These are phyloP conservation scores for Euzetes globulus DNA, from an alignment of 2,888 invertebrate genomes.

Conservation along the genomic window DNA sequence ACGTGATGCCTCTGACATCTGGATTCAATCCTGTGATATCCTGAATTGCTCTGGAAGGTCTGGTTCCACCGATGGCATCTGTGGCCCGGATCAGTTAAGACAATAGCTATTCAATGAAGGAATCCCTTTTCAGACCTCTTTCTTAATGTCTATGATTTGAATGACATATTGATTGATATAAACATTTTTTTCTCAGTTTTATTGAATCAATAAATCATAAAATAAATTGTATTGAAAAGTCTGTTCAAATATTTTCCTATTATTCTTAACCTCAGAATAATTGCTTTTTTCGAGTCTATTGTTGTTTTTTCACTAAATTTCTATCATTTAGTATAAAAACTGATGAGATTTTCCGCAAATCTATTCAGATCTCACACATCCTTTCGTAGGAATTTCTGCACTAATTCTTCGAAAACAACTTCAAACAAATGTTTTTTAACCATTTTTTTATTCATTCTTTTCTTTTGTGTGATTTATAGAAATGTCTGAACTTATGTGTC, in stretches of 20 bases:
- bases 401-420: background rate
- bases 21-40: no score
- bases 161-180: constrained; percentile 9
- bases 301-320: no score
- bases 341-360: no score
- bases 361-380: no score
- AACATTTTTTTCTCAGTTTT: background rate
- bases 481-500: constrained; percentile 45
- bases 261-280: background rate
- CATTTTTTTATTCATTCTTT: background rate
- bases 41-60: no score
- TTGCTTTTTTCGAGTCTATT: no score
- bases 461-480: constrained; percentile 50
- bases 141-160: background rate
- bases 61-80: no score
- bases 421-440: background rate
- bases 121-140: background rate
- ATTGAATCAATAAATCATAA: background rate
- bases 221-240: background rate
- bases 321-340: no score
- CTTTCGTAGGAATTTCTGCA: background rate
- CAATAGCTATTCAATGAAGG: background rate
- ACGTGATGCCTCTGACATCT: no score
- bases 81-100: no score
- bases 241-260: background rate